Evolutionary conservation across 2,113 vertebrate genomes (phyloP), one percentile per base, ranked within the genome.

Genomic region (Corvus hawaiiensis): DNA sequence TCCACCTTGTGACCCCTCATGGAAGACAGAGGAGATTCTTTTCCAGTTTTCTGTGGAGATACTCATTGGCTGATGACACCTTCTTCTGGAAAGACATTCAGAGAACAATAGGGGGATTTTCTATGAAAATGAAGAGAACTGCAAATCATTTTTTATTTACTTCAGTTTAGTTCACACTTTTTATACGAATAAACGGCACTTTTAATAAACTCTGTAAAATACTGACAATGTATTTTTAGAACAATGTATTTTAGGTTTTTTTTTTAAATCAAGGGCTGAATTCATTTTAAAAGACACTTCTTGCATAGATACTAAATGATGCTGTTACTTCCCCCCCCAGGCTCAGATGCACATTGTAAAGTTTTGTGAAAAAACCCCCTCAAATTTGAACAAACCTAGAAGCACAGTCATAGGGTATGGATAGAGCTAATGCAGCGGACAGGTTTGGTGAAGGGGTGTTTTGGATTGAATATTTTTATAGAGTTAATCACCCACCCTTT

Each of bases 121-220:
- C 91, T 96, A 13, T 85, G 88, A 94, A 94, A 93, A 94, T 84
- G 87, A 88, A 89, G 92, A 94, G 76, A 86, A 72, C 75, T 78
- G 41, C 63, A 91, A 66, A 95, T 75, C 2, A 19, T 79, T 93
- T 93, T 94, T 82, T 92, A 91, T 79, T 93, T 13, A 92, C 91
- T 96, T 96, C 93, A 64, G 91, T 92, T 97, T 98, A 98, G 97
- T 98, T 96, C 97, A 95, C 83, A 95, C 86, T 91, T 98, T 98
- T 99, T 97, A 80, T 98, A 97, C 95, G 93, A 96, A 96, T 96
- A 95, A 98, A 97, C 74, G 91, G 98, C 98, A 99, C 98, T 99
- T 99, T 99, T 98, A 98, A 98, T 97, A 98, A 94, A 97, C 86
- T 95, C 96, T 98, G 95, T 98, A 98, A 98, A 97, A 97, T 98